Percentiles rank a stretch among this genome's conserved stretches.
Evolutionary conservation across 2,888 invertebrate genomes (phyloP).

Genomic region (Andrena chrysosceles): DNA sequence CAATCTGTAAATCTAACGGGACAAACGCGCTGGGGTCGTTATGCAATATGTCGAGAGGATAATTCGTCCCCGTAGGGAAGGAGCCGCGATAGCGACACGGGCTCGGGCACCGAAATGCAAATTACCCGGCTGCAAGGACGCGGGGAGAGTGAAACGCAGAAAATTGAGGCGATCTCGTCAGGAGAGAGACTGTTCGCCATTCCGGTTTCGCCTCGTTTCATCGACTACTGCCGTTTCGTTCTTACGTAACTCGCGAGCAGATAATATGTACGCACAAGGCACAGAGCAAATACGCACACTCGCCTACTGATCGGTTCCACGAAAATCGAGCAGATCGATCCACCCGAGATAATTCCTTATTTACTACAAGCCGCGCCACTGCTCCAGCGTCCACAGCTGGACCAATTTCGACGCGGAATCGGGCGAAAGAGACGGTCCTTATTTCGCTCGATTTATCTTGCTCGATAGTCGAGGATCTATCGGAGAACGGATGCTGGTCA

Average conservation of each 20-base stretch:
- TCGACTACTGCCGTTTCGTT: conserved; percentile 40
- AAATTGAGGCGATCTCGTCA: conserved; percentile 62
- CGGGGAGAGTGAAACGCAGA: conserved; percentile 64
- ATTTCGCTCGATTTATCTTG: background rate
- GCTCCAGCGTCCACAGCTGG: background rate
- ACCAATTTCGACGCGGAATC: background rate
- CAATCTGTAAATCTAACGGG: conserved; percentile 64
- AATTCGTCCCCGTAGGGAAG: conserved; percentile 74
- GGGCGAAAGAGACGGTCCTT: conserved; percentile 5
- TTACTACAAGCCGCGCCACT: background rate
- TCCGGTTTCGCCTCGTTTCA: conserved; percentile 51
- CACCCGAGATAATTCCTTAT: conserved; percentile 10
- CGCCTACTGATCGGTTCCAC: conserved; percentile 25
- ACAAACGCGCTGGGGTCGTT: conserved; percentile 66
- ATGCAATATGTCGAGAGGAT: conserved; percentile 75
- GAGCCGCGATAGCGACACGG: conserved; percentile 61
- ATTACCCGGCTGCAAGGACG: conserved; percentile 74
- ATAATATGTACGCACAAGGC: background rate
- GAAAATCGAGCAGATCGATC: conserved; percentile 32
- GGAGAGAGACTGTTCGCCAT: conserved; percentile 28
- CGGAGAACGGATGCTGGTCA: background rate
- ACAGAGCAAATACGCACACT: background rate
- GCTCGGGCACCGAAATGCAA: conserved; percentile 75
- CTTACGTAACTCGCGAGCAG: conserved; percentile 52
- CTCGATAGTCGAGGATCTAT: background rate